Base-by-base conservation (phyloP, 2,888 invertebrate species). In the Panzeria rudis region DNA sequence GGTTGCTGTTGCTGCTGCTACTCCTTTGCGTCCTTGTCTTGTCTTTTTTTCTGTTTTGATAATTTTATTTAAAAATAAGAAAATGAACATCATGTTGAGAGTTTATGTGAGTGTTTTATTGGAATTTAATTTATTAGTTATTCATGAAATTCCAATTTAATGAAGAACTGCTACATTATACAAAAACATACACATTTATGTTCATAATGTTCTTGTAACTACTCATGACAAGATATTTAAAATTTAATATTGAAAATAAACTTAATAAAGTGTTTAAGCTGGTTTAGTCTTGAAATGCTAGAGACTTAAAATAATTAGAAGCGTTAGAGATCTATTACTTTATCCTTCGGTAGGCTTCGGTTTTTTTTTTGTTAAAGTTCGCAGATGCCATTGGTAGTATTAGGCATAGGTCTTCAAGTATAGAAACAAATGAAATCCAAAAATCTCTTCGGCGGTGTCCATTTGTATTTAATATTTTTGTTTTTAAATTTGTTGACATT, bases 71-170 rank as follows among this genome's bases (percentile, higher is more conserved):
- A 50, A 68, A 68, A 81, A 75, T 73, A 80, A 81, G 73, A 69
- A 78, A 78, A 38, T 78, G 69, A 66, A 73, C 76, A 71, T 83
- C 76, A 77, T 83, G 82, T 72, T 81, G 72, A 64, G 85, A 66
- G 71, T 75, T 82, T 69, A 64, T 85, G 78, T 75, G 78, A 78
- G 69, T 79, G 59, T 75, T 86, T 86, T 86, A 86, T 84, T 84
- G 82, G 86, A 86, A 86, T 86, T 86, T 86, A 86, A 86, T 86
- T 86, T 86, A 82, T 86, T 84, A 81, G 77, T 84, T 86, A 84
- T 86, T 86, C 80, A 86, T 86, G 84, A 84, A 84, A 86, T 83
- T 84, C 86, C 83, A 80, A 77, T 86, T 83, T 83, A 83, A 83
- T 83, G 86, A 86, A 86, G 79, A 83, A 80, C 80, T 76, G 64